Evolutionary conservation across 2,113 vertebrate genomes (phyloP).

Genomic region (Oriolus oriolus): DNA sequence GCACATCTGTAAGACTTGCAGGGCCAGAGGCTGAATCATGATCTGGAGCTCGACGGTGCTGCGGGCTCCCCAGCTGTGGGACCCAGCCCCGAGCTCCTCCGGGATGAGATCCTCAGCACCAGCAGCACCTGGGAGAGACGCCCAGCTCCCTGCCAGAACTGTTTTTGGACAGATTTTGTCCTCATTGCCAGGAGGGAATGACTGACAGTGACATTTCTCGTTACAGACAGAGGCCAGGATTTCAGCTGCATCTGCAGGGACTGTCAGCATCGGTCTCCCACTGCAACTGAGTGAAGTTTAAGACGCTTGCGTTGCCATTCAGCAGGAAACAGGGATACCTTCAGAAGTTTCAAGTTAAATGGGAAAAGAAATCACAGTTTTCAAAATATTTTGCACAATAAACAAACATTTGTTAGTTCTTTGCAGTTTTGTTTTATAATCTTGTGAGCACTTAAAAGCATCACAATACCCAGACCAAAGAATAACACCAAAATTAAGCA

Average conservation of each 20-base stretch:
- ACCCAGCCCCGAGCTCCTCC: background rate
- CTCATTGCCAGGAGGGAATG: background rate
- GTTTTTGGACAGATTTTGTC: background rate
- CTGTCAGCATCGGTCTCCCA: background rate
- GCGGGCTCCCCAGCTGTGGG: background rate
- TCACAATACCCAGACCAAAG: background rate
- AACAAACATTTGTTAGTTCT: background rate
- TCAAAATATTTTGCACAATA: background rate
- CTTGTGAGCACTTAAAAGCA: background rate
- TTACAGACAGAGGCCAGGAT: background rate
- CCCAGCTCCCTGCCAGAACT: background rate
- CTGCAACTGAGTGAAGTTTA: rapidly evolving
- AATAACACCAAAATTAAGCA: background rate
- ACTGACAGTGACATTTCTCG: background rate
- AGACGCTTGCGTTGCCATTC: rapidly evolving
- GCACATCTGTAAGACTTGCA: background rate
- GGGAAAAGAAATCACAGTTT: background rate
- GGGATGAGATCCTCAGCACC: background rate
- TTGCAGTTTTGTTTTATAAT: background rate
- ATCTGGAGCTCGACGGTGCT: background rate
- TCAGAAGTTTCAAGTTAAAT: background rate
- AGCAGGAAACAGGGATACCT: background rate
- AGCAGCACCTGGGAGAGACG: rapidly evolving
- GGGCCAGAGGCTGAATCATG: background rate
- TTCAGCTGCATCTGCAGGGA: background rate